Base-by-base conservation (phyloP, 2,888 invertebrate species). In the Anthophora plumipes region DNA sequence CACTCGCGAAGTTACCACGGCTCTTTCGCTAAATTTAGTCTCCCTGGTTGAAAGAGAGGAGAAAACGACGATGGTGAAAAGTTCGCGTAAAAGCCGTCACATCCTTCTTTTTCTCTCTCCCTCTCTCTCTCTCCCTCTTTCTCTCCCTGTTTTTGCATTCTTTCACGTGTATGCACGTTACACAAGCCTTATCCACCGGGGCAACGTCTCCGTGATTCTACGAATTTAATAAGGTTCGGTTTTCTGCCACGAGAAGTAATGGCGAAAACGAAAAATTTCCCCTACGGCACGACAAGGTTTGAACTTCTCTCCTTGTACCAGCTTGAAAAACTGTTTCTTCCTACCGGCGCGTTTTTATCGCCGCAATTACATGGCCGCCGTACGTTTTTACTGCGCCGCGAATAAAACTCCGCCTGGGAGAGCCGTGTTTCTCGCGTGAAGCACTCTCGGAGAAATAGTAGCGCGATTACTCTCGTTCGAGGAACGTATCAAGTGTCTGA, bases 1-100 rank as follows among this genome's bases (percentile, higher is more conserved):
- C 66, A 70, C 73, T 86, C 79, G 74, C 79, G 48, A 77, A 79
- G 78, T 86, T 76, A 79, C n/a, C 76, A 69, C 81, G 84, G 80
- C 83, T 86, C 78, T 82, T 70, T 66, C 68, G 86, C 87, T 90
- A 89, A 89, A 90, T 88, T 90, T 90, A 90, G 89, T 86, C n/a
- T n/a, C 78, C 69, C 70, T 22, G 37, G 48, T 37, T 61, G 64
- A 73, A 71, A 85, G 79, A 82, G 82, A 59, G 57, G 76, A 68
- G 81, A 80, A 61, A 85, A 82, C 73, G 77, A 76, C 20, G 69
- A 79, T 67, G 71, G 77, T 59, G 75, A 73, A 79, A 73, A 50
- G 57, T 69, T n/a, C 70, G 80, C 54, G 63, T 77, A 85, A 85
- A 80, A 77, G 74, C 83, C 68, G 77, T 73, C 79, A 68, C 73